phyloP scores from a whole-genome alignment of 1,140 invertebrate species.

The Lutraria rhynchaena region DNA sequence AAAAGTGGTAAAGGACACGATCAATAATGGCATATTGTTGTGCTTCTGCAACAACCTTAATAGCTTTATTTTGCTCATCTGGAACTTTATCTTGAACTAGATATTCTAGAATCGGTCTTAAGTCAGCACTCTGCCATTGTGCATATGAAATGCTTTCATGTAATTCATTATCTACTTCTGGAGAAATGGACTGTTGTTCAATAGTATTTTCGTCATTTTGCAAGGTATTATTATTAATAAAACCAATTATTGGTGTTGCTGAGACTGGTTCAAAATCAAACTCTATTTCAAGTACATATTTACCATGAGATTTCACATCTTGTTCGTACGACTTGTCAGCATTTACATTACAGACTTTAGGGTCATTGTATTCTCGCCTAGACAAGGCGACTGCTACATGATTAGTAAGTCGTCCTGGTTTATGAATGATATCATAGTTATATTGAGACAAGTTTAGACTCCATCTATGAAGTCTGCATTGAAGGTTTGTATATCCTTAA shows the following conservation, averaged over 20 bases:
- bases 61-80: no score
- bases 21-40: slow-evolving; percentile 56
- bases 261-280: slow-evolving; percentile 34
- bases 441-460: slow-evolving; percentile 19
- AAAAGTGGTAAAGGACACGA: slow-evolving; percentile 55
- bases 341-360: not conserved
- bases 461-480: slow-evolving; percentile 24
- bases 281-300: not conserved
- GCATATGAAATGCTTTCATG: slow-evolving; percentile 58
- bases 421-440: slow-evolving; percentile 21
- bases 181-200: slow-evolving; percentile 13
- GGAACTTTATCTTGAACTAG: no score
- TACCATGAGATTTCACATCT: not conserved
- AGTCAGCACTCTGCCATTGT: no score
- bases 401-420: not conserved
- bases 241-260: slow-evolving; percentile 17
- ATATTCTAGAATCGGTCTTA: no score
- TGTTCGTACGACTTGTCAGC: not conserved
- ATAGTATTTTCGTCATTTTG: slow-evolving; percentile 46
- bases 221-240: no score
- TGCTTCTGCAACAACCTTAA: no score
- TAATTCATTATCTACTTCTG: slow-evolving; percentile 56
- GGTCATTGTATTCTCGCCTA: not conserved
- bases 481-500: slow-evolving; percentile 5
- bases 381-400: slow-evolving; percentile 31